Conservation (phyloP, 2,113 vertebrate genomes). For the Etheostoma spectabile region DNA sequence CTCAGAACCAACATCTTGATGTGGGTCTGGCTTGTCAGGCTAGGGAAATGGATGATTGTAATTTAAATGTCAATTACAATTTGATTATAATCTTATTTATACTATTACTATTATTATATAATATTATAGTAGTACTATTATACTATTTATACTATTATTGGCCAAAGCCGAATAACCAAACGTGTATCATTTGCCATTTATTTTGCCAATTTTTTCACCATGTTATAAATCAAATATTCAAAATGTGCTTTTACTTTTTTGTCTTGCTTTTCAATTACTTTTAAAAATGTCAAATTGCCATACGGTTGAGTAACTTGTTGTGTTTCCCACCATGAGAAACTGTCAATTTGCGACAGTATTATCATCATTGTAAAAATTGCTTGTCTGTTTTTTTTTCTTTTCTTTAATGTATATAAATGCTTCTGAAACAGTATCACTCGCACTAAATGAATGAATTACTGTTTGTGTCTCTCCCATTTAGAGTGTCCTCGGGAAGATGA, state of each 20-base stretch:
- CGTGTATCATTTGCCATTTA: too few relatives aligned
- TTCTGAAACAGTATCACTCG: neutral
- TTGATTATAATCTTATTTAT: neutral
- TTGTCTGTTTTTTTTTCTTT: neutral
- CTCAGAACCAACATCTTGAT: too few relatives aligned
- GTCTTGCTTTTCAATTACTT: neutral
- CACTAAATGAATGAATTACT: neutral
- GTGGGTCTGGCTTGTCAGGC: too few relatives aligned
- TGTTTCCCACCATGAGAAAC: neutral
- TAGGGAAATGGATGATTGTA: neutral
- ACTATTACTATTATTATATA: too few relatives aligned
- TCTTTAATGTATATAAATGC: neutral
- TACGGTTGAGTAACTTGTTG: neutral
- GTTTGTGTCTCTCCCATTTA: conserved; percentile 54
- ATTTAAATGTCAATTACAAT: neutral
- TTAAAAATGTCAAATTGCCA: conserved; percentile 3
- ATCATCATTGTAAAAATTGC: neutral
- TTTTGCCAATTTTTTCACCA: too few relatives aligned
- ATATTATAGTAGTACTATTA: too few relatives aligned
- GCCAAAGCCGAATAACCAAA: too few relatives aligned
- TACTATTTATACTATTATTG: too few relatives aligned
- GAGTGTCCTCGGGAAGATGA: conserved; percentile 97
- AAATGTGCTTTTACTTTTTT: too few relatives aligned
- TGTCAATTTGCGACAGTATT: neutral
- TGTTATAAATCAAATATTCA: too few relatives aligned